Percentiles rank a stretch among this genome's conserved stretches.
phyloP scores from a whole-genome alignment of 2,888 invertebrate genomes.

The Smittia sp. region DNA sequence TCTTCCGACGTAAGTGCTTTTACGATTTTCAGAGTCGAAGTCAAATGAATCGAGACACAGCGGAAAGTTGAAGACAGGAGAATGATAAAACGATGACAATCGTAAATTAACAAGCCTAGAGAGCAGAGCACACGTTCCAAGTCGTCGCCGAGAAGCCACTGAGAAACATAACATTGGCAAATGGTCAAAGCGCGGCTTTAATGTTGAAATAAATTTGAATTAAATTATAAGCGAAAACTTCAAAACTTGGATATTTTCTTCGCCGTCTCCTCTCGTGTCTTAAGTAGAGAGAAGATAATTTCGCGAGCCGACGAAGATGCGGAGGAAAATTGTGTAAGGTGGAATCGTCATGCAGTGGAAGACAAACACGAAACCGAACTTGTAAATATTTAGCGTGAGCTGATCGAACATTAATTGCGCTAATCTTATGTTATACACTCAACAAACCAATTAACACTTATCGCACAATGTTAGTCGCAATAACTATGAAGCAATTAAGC shows the following conservation, averaged over 20 bases:
- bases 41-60: too few species aligned
- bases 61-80: too few species aligned
- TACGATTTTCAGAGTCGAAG: too few species aligned
- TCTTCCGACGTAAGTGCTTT: not conserved
- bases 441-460: not conserved
- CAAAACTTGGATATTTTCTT: conserved; percentile 1
- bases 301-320: not conserved
- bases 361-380: not conserved
- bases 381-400: not conserved
- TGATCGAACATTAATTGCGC: conserved; percentile 6
- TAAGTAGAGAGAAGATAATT: not conserved
- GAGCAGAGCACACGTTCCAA: not conserved
- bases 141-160: not conserved
- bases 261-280: not conserved
- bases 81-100: conserved; percentile 21
- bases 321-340: not conserved
- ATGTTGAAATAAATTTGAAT: conserved; percentile 31
- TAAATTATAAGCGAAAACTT: conserved; percentile 17
- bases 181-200: conserved; percentile 6
- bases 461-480: not conserved
- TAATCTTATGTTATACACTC: conserved; percentile 16
- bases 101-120: conserved; percentile 22
- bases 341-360: not conserved
- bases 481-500: not conserved
- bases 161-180: conserved; percentile 20